phyloP scores from a whole-genome alignment of 2,113 vertebrate species.

The Ibidorhyncha struthersii region DNA sequence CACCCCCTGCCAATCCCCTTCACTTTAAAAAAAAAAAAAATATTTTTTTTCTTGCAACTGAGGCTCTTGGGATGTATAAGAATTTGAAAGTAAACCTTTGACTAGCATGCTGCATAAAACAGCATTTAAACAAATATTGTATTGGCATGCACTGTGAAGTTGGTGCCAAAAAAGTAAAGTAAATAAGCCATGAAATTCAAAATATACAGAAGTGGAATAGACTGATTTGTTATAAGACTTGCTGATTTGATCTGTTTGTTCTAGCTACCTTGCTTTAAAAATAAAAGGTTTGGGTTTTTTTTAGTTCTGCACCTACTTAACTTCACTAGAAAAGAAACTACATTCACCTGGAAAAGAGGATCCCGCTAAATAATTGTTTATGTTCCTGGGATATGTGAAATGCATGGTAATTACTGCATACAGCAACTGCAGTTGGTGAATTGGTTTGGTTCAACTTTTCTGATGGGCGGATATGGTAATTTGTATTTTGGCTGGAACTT shows the following conservation, averaged over 20 bases:
- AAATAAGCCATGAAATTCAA: conserved; percentile 82
- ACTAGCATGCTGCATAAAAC: conserved; percentile 71
- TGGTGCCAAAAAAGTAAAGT: conserved; percentile 80
- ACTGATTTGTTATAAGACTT: conserved; percentile 53
- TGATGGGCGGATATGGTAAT: conserved; percentile 15
- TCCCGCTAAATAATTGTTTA: neutral
- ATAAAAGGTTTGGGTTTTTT: neutral
- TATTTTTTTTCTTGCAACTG: conserved; percentile 37
- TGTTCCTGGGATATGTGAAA: neutral
- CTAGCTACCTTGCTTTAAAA: conserved; percentile 51
- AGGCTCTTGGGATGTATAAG: conserved; percentile 68
- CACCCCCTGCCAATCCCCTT: neutral
- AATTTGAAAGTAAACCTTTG: conserved; percentile 78
- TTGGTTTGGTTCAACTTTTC: conserved; percentile 24
- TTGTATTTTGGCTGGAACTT: conserved; percentile 39
- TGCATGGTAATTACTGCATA: neutral
- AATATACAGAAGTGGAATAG: conserved; percentile 75
- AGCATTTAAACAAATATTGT: conserved; percentile 82
- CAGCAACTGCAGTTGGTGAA: neutral
- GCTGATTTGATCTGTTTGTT: conserved; percentile 65
- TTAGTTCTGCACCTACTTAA: neutral
- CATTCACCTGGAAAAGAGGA: neutral
- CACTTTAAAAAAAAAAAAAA: too few species aligned
- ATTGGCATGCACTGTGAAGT: conserved; percentile 73
- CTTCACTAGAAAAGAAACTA: neutral